A percentile compares a stretch with the other conserved stretches of the same genome.
These are phyloP conservation scores for Drosophila tripunctata DNA, from an alignment of 2,888 invertebrate genomes.

Conservation along the genomic window DNA sequence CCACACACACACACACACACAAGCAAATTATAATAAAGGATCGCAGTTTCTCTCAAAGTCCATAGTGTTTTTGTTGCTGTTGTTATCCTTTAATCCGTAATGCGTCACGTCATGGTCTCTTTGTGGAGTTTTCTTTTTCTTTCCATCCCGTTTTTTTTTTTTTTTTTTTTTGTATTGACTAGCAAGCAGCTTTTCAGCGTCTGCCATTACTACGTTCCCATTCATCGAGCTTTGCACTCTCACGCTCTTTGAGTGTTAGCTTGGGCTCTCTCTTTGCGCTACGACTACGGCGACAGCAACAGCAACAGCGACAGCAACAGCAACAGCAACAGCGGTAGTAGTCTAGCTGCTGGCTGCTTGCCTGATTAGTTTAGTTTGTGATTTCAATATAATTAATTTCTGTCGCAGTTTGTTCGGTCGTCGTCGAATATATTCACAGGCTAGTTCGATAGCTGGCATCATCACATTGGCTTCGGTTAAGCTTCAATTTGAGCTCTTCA, in stretches of 20 bases:
- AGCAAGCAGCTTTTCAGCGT: slow-evolving; percentile 27
- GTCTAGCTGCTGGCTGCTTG: slow-evolving; percentile 48
- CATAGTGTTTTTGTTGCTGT: slow-evolving; percentile 6
- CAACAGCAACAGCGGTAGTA: slow-evolving; percentile 1
- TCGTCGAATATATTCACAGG: slow-evolving; percentile 50
- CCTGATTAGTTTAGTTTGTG: slow-evolving; percentile 78
- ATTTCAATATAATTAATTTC: slow-evolving; percentile 77
- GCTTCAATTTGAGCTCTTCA: slow-evolving; percentile 40
- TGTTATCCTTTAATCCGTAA: slow-evolving; percentile 49
- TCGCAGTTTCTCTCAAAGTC: slow-evolving; percentile 1
- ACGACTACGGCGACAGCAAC: slow-evolving; percentile 12
- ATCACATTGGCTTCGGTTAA: slow-evolving; percentile 38
- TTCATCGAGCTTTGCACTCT: slow-evolving; percentile 14
- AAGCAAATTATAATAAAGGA: slow-evolving; percentile 5
- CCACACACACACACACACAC: slow-evolving; percentile 12
- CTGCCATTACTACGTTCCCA: slow-evolving; percentile 16
- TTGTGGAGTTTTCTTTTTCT: not conserved
- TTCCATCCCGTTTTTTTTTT: not conserved
- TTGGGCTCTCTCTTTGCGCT: slow-evolving; percentile 27
- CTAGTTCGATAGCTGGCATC: slow-evolving; percentile 15
- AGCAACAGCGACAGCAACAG: not conserved
- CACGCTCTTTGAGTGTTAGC: not conserved
- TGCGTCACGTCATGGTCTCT: slow-evolving; percentile 43
- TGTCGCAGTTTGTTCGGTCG: slow-evolving; percentile 76
- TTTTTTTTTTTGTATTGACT: too few species aligned